phyloP scores from a whole-genome alignment of 2,113 vertebrate species.

The Ahaetulla prasina region DNA sequence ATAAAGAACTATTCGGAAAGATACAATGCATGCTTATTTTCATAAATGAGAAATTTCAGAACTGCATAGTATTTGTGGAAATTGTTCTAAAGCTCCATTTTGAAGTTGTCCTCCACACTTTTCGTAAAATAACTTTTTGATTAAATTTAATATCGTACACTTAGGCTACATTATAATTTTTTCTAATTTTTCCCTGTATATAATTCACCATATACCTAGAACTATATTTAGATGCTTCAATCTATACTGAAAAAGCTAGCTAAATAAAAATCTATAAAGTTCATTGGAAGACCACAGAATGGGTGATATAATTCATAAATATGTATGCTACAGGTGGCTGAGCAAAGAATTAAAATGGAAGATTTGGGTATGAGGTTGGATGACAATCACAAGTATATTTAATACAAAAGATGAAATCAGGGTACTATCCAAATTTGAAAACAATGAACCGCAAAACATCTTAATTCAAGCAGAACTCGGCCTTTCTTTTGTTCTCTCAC shows the following conservation, averaged over 20 bases:
- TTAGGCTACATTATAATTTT: neutral
- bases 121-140: neutral
- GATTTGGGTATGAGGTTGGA: neutral
- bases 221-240: neutral
- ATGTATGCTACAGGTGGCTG: neutral
- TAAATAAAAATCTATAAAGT: neutral
- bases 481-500: neutral
- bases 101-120: neutral
- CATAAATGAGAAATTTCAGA: neutral
- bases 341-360: neutral
- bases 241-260: neutral
- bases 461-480: neutral
- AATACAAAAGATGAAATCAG: neutral
- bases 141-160: neutral
- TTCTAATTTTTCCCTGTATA: neutral
- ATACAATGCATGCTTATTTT: neutral
- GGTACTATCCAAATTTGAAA: neutral
- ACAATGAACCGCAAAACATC: neutral
- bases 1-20: neutral
- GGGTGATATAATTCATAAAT: neutral
- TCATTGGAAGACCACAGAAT: neutral
- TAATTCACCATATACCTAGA: neutral
- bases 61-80: neutral
- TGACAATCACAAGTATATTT: neutral
- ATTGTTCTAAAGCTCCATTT: neutral